Conservation (phyloP, 2,888 invertebrate species). For the Eulithis testata region DNA sequence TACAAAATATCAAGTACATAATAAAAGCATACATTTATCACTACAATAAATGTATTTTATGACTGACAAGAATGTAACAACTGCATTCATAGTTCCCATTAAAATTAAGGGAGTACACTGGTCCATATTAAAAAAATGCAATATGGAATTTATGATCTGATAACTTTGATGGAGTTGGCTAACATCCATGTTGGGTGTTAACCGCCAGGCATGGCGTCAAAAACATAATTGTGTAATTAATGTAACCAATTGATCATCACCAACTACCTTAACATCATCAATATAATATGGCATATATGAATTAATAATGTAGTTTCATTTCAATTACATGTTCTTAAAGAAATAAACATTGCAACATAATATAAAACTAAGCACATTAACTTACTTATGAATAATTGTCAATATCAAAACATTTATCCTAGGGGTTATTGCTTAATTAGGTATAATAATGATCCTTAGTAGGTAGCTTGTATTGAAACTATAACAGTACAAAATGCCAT, state of each 20-base stretch:
- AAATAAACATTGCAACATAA: conserved; percentile 81
- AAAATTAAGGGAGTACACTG: conserved; percentile 35
- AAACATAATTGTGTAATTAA: conserved; percentile 67
- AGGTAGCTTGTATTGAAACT: conserved; percentile 78
- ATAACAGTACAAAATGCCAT: conserved; percentile 83
- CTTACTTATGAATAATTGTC: conserved; percentile 82
- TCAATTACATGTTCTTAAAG: conserved; percentile 79
- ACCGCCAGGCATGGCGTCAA: conserved; percentile 62
- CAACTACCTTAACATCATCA: conserved; percentile 80
- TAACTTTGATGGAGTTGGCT: background rate
- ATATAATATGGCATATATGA: conserved; percentile 83
- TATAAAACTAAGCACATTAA: conserved; percentile 80
- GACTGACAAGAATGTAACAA: conserved; percentile 57
- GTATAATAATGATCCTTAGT: conserved; percentile 74
- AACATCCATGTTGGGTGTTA: background rate
- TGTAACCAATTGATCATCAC: conserved; percentile 73
- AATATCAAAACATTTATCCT: conserved; percentile 84
- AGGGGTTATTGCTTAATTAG: conserved; percentile 81
- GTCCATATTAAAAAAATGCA: conserved; percentile 1
- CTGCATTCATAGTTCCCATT: conserved; percentile 10
- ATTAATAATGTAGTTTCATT: conserved; percentile 74
- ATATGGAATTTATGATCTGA: background rate
- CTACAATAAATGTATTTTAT: conserved; percentile 59
- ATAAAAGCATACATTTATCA: conserved; percentile 61
- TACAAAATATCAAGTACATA: conserved; percentile 55